Base-by-base conservation (phyloP, 2,888 invertebrate species). In the Pogonocherus hispidulus region DNA sequence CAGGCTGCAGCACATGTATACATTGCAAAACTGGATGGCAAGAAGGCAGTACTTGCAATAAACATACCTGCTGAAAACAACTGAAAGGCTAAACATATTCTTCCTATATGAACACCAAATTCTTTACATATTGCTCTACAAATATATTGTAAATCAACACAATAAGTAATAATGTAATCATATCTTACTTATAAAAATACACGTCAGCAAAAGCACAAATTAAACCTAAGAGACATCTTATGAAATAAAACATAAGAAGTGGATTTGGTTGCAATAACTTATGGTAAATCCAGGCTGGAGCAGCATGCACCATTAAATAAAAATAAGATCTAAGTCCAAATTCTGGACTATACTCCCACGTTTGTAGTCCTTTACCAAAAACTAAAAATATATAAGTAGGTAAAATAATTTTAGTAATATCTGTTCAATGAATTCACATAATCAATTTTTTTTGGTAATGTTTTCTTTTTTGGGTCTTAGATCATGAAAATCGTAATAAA, bases 261-360 rank as follows among this genome's bases (percentile, higher is more conserved):
- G 96, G 94, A 82, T 92, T 93, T 74, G 94, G 92, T 75, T 92
- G 90, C 18, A 95, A 86, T 46, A 96, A 74, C 74, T 89, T 88
- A 68, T 92, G 91, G 79, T 96, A 93, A 3, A 97, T 85, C 87
- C 93, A 94, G 2, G 94, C 94, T 2, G 98, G 98, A 5, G 94
- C 89, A 2, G 94, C 94, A 85, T 98, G 96, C 54, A 98, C 84
- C 88, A 96, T 89, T 20, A 99, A 87, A 81, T 98, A 97, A 68
- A 94, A 92, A 85, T 99, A 99, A 0, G 99, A 99, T 47, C 99
- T 89, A 54, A 99, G 90, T 0, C 97, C 98, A 85, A 92, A 99
- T 69, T 90, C 88, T 0, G 99, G 98, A 81, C 98, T 97, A 85
- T 99, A 99, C 85, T 99, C 99, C 99, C 99, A 99, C 27, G 99